Conservation (phyloP, 2,797 vertebrate species). For the Adrianichthys oophorus region DNA sequence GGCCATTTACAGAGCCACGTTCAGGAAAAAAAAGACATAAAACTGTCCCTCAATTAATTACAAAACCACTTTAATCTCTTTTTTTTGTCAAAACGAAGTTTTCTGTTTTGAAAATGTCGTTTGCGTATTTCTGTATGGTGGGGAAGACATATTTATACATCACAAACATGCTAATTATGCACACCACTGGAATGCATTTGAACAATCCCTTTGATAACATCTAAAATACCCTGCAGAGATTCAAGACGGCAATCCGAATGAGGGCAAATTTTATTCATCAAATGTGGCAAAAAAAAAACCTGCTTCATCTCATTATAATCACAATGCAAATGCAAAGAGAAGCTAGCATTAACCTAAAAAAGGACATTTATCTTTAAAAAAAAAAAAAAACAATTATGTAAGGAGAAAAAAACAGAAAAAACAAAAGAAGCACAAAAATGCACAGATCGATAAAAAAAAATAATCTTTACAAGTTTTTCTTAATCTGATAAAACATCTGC, state of each 20-base stretch:
- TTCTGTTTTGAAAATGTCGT: background rate
- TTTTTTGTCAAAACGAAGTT: background rate
- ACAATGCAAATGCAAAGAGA: slow-evolving; percentile 50
- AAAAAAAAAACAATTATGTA: slow-evolving; percentile 52
- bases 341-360: slow-evolving; percentile 42
- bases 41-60: background rate
- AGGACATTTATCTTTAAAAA: slow-evolving; percentile 41
- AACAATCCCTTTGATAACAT: slow-evolving; percentile 51
- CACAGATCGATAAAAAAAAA: too few species aligned
- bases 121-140: slow-evolving; percentile 30
- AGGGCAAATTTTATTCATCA: slow-evolving; percentile 64
- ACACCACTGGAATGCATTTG: slow-evolving; percentile 32
- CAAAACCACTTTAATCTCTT: background rate
- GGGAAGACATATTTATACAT: slow-evolving; percentile 31
- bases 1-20: slow-evolving; percentile 48
- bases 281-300: slow-evolving; percentile 59
- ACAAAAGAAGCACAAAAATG: too few species aligned
- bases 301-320: slow-evolving; percentile 53
- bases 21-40: slow-evolving; percentile 40
- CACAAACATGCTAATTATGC: slow-evolving; percentile 54
- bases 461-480: too few species aligned
- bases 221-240: slow-evolving; percentile 29
- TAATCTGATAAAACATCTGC: slow-evolving; percentile 5
- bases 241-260: slow-evolving; percentile 44
- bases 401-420: too few species aligned